A percentile compares a stretch with the other conserved stretches of the same genome.
These are phyloP conservation scores for Laticauda laticaudata DNA, from an alignment of 2,113 vertebrate genomes.

Conservation along the genomic window DNA sequence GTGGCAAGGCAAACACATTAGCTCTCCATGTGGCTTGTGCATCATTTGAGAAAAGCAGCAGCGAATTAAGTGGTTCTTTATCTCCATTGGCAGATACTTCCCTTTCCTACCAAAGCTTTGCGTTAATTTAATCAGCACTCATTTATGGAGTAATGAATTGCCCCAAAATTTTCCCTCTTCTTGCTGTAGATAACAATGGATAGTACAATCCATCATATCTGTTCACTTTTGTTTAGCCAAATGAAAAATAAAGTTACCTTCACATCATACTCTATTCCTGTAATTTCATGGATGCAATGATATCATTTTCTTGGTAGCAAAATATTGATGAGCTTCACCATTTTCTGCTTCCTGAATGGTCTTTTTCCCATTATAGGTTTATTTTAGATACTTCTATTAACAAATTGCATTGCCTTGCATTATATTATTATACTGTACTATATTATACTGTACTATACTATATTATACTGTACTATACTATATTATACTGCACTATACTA, in stretches of 20 bases:
- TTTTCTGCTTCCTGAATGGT: background rate
- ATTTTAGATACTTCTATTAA: background rate
- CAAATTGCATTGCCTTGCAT: background rate
- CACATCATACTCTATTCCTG: background rate
- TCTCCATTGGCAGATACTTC: background rate
- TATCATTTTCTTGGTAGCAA: background rate
- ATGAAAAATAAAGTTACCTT: background rate
- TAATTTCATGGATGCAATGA: background rate
- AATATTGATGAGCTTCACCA: background rate
- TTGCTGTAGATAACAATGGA: background rate
- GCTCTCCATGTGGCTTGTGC: background rate
- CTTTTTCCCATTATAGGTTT: background rate
- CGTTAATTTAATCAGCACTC: background rate
- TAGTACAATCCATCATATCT: background rate
- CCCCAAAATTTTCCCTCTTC: background rate
- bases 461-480: too few species aligned
- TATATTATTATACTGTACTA: background rate
- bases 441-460: too few species aligned
- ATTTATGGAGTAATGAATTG: background rate
- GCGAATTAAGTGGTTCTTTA: slow-evolving; percentile 14
- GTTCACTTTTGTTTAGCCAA: background rate
- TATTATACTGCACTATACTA: too few species aligned
- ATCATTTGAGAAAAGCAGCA: slow-evolving; percentile 19
- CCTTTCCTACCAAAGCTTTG: background rate
- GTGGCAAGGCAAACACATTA: slow-evolving; percentile 24